These are phyloP conservation scores for Notolepis coatsorum DNA, from an alignment of 2,797 vertebrate genomes.

Conservation along the genomic window DNA sequence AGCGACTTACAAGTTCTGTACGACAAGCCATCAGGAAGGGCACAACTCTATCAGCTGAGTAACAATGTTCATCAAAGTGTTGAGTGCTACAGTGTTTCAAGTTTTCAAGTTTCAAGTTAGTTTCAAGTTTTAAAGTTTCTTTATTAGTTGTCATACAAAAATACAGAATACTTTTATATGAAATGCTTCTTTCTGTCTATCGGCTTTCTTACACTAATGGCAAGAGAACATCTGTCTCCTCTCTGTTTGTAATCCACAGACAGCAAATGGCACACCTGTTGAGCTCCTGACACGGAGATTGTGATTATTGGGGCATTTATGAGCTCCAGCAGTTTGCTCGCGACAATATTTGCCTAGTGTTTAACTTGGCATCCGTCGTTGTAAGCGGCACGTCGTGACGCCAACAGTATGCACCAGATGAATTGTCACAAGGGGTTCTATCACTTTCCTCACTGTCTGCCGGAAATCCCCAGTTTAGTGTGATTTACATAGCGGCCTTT, in stretches of 20 bases:
- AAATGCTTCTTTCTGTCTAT: too few species aligned
- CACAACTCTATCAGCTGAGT: not conserved
- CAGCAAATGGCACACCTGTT: slow-evolving; percentile 32
- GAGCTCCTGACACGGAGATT: slow-evolving; percentile 11
- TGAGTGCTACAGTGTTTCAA: too few species aligned
- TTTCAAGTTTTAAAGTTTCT: too few species aligned
- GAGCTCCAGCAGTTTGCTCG: slow-evolving; percentile 6
- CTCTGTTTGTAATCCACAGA: slow-evolving; percentile 12
- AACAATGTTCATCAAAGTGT: too few species aligned
- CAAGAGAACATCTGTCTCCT: slow-evolving; percentile 1
- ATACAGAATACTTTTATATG: too few species aligned
- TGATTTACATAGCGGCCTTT: slow-evolving; percentile 32
- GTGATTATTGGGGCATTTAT: slow-evolving; percentile 35
- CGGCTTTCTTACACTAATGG: slow-evolving; percentile 10
- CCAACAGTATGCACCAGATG: slow-evolving; percentile 43
- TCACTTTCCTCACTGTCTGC: slow-evolving; percentile 41
- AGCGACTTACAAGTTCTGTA: too few species aligned
- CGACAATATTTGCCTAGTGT: slow-evolving; percentile 31
- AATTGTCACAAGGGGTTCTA: slow-evolving; percentile 39
- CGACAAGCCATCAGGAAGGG: too few species aligned
- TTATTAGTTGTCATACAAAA: too few species aligned
- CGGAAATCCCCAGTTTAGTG: slow-evolving; percentile 49
- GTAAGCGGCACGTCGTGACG: slow-evolving; percentile 40
- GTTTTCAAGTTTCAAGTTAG: too few species aligned
- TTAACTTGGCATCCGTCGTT: slow-evolving; percentile 34